phyloP scores from a whole-genome alignment of 2,113 vertebrate genomes.

The Menidia beryllina region DNA sequence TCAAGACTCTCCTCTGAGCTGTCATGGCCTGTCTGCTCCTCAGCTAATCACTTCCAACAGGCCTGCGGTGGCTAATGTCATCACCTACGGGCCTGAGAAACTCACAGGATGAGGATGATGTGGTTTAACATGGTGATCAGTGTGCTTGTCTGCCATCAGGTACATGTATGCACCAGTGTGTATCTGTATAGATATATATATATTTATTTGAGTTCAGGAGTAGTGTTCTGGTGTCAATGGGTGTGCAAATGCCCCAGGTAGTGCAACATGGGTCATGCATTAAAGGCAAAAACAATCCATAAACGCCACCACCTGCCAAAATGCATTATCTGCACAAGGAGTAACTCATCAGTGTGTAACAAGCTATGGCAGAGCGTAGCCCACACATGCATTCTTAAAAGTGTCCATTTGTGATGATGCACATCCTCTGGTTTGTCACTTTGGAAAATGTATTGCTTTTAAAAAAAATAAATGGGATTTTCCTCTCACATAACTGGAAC shows the following conservation, averaged over 20 bases:
- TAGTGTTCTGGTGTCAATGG: conserved; percentile 38
- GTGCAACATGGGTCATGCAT: conserved; percentile 48
- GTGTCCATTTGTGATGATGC: conserved; percentile 45
- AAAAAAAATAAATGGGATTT: conserved; percentile 1
- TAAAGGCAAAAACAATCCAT: conserved; percentile 14
- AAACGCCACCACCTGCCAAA: conserved; percentile 68
- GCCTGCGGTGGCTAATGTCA: conserved; percentile 65
- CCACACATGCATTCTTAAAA: conserved; percentile 40
- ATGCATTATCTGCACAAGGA: conserved; percentile 59
- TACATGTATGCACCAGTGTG: background rate
- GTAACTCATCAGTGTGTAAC: conserved; percentile 58
- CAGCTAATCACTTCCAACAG: conserved; percentile 74
- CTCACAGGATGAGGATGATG: conserved; percentile 33
- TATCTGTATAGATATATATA: conserved; percentile 1
- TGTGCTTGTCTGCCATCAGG: background rate
- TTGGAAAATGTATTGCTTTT: conserved; percentile 8
- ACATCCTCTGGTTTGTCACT: conserved; percentile 29
- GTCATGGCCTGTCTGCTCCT: conserved; percentile 73
- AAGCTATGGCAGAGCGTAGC: conserved; percentile 51
- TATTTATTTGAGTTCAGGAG: background rate
- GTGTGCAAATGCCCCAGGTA: conserved; percentile 54
- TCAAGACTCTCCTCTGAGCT: conserved; percentile 72
- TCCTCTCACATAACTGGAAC: conserved; percentile 3
- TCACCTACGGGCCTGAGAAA: conserved; percentile 26
- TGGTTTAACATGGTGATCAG: conserved; percentile 14